A percentile compares a stretch with the other conserved stretches of the same genome.
Conservation (phyloP, 2,113 vertebrate species). For the Zosterops borbonicus region DNA sequence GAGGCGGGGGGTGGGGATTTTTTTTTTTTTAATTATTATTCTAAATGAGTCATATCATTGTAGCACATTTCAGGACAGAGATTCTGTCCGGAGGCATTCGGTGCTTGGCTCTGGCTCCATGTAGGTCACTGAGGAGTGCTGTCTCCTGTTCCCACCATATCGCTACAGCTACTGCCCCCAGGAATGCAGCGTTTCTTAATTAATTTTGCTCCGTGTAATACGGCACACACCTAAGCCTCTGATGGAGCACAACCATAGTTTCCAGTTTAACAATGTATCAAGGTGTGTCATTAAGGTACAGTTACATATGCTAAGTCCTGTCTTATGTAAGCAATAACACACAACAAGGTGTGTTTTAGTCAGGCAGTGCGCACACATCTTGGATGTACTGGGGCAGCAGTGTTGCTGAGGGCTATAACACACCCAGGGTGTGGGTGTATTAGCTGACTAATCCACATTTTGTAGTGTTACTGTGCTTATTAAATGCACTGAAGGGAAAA, state of each 20-base stretch:
- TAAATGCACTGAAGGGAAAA: slow-evolving; percentile 6
- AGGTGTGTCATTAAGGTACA: slow-evolving; percentile 39
- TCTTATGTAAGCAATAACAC: slow-evolving; percentile 36
- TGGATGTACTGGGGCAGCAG: background rate
- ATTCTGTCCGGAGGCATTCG: background rate
- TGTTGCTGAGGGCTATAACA: slow-evolving; percentile 31
- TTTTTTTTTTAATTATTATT: background rate
- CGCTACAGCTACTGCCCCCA: background rate
- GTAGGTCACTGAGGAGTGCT: background rate
- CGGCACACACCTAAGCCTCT: slow-evolving; percentile 24
- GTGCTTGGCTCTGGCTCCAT: background rate
- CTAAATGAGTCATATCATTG: background rate
- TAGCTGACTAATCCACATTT: slow-evolving; percentile 25
- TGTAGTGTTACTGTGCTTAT: background rate
- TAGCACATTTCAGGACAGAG: background rate
- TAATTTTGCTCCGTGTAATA: background rate
- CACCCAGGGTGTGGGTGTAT: slow-evolving; percentile 37
- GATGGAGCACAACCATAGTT: slow-evolving; percentile 3
- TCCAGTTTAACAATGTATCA: slow-evolving; percentile 19
- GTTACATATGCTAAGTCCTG: slow-evolving; percentile 16
- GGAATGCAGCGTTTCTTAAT: background rate
- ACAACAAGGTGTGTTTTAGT: background rate
- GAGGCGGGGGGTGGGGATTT: rapidly evolving
- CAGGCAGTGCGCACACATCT: background rate
- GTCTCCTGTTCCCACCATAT: background rate